These are phyloP conservation scores for Morinoia aosen DNA, from an alignment of 2,888 invertebrate genomes.

Conservation along the genomic window DNA sequence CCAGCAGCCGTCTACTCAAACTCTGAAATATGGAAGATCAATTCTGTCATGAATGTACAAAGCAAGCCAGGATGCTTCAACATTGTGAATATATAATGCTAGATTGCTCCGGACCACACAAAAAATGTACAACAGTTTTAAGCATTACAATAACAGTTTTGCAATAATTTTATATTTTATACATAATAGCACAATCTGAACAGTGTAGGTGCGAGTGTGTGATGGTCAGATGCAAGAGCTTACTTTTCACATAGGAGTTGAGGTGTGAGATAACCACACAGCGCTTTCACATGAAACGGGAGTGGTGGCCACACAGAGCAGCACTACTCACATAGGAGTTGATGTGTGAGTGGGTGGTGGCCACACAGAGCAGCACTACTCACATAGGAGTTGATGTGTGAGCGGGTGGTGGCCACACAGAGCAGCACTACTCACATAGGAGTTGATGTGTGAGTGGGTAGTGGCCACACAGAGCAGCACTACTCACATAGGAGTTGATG, in stretches of 20 bases:
- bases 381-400: constrained; percentile 80
- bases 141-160: too few species aligned
- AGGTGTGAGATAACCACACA: constrained; percentile 84
- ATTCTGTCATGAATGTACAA: background rate
- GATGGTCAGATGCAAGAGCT: too few species aligned
- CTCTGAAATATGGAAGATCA: background rate
- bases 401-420: constrained; percentile 78
- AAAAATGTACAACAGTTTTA: too few species aligned
- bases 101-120: too few species aligned
- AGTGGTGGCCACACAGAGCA: background rate
- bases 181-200: too few species aligned
- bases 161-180: too few species aligned
- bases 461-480: constrained; percentile 81
- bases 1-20: constrained; percentile 35
- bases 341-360: constrained; percentile 81
- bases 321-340: constrained; percentile 77
- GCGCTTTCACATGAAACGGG: too few species aligned
- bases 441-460: constrained; percentile 80
- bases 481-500: constrained; percentile 78
- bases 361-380: constrained; percentile 78
- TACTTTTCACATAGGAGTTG: constrained; percentile 77
- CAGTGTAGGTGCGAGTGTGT: too few species aligned
- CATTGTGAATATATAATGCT: too few species aligned
- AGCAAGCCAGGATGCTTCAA: background rate
- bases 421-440: constrained; percentile 75